phyloP scores from a whole-genome alignment of 2,888 invertebrate species.

The Drosophila borealis region DNA sequence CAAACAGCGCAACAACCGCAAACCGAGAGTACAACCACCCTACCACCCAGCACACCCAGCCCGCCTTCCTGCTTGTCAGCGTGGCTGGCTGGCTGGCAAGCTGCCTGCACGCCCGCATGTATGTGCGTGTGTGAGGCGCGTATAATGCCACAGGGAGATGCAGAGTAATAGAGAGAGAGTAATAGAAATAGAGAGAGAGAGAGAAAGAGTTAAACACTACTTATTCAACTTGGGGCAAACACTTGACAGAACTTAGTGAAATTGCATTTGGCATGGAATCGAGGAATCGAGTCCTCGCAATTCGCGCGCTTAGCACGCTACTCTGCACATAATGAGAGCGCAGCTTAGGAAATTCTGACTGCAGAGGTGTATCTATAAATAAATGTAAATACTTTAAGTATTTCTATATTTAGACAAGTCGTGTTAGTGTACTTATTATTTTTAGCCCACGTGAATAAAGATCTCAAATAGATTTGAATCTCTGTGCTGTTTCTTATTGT shows the following conservation, averaged over 20 bases:
- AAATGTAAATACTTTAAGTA: too few species aligned
- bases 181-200: not conserved
- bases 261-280: slow-evolving; percentile 57
- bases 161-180: too few species aligned
- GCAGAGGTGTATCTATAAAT: too few species aligned
- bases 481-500: too few species aligned
- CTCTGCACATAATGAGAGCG: slow-evolving; percentile 5
- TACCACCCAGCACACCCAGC: not conserved
- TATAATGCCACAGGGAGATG: slow-evolving; percentile 8
- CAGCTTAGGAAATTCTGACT: not conserved
- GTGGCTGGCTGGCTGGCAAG: too few species aligned
- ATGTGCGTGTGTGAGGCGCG: slow-evolving; percentile 26
- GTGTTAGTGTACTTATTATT: too few species aligned
- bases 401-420: too few species aligned
- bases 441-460: too few species aligned
- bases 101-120: slow-evolving; percentile 16
- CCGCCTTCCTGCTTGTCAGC: not conserved
- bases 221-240: slow-evolving; percentile 25
- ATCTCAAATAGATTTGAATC: too few species aligned
- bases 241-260: slow-evolving; percentile 50
- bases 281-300: slow-evolving; percentile 36
- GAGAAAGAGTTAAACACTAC: not conserved
- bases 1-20: slow-evolving; percentile 35
- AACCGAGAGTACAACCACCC: slow-evolving; percentile 18
- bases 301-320: slow-evolving; percentile 37